Evolutionary conservation across 2,113 vertebrate species (phyloP).

Genomic region (Crotalus tigris): DNA sequence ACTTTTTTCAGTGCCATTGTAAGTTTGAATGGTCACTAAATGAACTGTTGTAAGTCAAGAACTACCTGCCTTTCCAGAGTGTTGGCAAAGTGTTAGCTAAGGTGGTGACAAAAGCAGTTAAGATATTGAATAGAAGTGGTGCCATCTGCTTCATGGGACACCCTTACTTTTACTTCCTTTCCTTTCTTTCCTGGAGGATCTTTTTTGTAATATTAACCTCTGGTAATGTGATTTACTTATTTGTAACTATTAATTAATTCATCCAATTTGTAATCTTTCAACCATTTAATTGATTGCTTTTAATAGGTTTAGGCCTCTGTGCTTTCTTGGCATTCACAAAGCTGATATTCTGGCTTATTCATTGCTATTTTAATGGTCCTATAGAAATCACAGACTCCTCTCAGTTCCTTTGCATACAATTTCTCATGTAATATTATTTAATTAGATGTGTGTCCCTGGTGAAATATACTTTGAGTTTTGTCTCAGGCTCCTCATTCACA

Average conservation of each 20-base stretch:
- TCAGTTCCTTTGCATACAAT: neutral
- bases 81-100: constrained; percentile 1
- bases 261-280: constrained; percentile 42
- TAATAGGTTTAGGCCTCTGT: constrained; percentile 54
- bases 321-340: constrained; percentile 47
- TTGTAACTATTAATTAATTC: constrained; percentile 47
- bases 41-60: neutral
- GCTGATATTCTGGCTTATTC: constrained; percentile 33
- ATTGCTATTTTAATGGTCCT: constrained; percentile 21
- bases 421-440: neutral
- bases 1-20: neutral
- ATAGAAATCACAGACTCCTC: constrained; percentile 2
- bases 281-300: constrained; percentile 54
- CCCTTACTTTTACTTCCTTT: neutral
- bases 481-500: neutral
- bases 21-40: neutral
- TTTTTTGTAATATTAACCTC: neutral
- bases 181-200: constrained; percentile 29
- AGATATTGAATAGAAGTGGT: neutral
- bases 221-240: constrained; percentile 53
- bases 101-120: neutral
- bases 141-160: neutral
- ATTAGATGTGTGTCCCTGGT: neutral
- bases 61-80: neutral
- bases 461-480: neutral